These are phyloP conservation scores for Amphiura filiformis DNA, from an alignment of 35 echinoderm and acorn worm genomes.

Conservation along the genomic window DNA sequence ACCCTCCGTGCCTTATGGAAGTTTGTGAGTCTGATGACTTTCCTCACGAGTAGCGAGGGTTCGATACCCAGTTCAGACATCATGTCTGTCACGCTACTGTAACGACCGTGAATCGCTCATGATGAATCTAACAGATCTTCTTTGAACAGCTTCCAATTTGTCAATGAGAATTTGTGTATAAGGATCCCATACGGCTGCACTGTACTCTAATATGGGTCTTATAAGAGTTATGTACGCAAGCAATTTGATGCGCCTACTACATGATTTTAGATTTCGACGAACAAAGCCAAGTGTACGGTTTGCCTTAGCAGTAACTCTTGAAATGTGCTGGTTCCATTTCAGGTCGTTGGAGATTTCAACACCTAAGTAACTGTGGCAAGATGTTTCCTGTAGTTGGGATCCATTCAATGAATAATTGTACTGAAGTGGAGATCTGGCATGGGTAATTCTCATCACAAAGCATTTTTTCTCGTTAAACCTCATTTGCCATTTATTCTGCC, in stretches of 20 bases:
- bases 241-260: slow-evolving; percentile 17
- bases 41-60: background rate
- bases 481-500: slow-evolving; percentile 50
- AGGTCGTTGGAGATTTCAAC: slow-evolving; percentile 30
- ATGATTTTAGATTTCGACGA: slow-evolving; percentile 4
- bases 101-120: slow-evolving; percentile 5
- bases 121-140: slow-evolving; percentile 10
- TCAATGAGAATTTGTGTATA: background rate
- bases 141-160: slow-evolving; percentile 28
- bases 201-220: slow-evolving; percentile 45
- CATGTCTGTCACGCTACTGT: slow-evolving; percentile 27
- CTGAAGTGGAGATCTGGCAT: background rate
- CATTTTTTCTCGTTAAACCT: slow-evolving; percentile 46
- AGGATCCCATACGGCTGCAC: slow-evolving; percentile 46
- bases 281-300: slow-evolving; percentile 32
- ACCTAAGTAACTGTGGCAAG: slow-evolving; percentile 27
- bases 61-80: background rate
- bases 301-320: slow-evolving; percentile 35
- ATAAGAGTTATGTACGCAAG: slow-evolving; percentile 44
- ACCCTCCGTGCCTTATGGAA: background rate
- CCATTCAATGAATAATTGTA: slow-evolving; percentile 9
- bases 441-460: background rate
- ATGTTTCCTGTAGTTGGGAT: background rate
- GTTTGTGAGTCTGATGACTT: background rate
- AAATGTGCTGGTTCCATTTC: slow-evolving; percentile 36